These are phyloP conservation scores for Puffinus mauretanicus DNA, from an alignment of 2,113 vertebrate genomes.

Conservation along the genomic window DNA sequence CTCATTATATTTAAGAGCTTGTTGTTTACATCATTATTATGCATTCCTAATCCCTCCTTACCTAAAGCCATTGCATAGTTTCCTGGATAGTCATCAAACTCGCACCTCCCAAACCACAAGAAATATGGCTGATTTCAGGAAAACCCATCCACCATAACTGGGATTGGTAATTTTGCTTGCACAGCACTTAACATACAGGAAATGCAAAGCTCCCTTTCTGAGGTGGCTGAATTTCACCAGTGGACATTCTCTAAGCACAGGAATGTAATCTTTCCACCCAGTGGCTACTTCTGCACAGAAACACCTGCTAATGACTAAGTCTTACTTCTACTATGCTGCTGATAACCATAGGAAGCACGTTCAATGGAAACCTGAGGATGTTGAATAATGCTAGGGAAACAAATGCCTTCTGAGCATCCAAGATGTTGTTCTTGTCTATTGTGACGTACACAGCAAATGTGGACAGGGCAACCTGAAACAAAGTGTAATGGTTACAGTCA, in stretches of 20 bases:
- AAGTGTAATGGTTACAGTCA: neutral
- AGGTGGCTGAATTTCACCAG: neutral
- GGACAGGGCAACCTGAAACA: conserved; percentile 78
- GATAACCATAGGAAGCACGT: conserved; percentile 96
- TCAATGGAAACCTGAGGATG: conserved; percentile 92
- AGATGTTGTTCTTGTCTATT: conserved; percentile 73
- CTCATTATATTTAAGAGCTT: neutral
- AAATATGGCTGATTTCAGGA: neutral
- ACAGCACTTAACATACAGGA: neutral
- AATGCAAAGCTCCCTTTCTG: neutral
- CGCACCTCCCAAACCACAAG: neutral
- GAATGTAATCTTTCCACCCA: neutral
- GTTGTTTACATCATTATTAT: neutral
- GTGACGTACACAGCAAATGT: conserved; percentile 87
- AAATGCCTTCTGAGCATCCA: conserved; percentile 93
- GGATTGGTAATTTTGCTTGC: neutral
- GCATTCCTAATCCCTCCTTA: neutral
- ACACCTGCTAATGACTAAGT: neutral
- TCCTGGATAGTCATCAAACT: neutral
- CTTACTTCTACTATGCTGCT: conserved; percentile 92
- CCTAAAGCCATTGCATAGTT: neutral
- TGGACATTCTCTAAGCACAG: neutral
- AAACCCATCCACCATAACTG: neutral
- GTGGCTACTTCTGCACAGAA: neutral
- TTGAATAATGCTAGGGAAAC: conserved; percentile 93